Evolutionary conservation across 2,797 vertebrate genomes (phyloP).

Genomic region (Cygnus olor): DNA sequence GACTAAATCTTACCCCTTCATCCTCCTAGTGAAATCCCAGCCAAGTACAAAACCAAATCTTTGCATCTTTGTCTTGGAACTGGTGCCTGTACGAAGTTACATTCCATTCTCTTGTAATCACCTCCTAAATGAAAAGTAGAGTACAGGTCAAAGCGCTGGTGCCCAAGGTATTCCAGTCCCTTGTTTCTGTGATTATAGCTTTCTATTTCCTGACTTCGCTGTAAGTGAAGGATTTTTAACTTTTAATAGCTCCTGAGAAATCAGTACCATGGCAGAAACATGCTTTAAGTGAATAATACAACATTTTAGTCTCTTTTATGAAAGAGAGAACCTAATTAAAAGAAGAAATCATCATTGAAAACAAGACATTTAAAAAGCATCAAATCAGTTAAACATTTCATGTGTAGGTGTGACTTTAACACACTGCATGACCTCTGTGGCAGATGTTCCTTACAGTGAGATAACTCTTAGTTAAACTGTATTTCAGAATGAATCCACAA

Average conservation of each 20-base stretch:
- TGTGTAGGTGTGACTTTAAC: neutral
- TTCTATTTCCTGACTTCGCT: neutral
- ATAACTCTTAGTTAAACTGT: neutral
- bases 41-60: conserved; percentile 16
- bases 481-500: neutral
- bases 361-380: neutral
- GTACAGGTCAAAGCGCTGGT: neutral
- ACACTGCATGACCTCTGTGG: neutral
- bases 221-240: neutral
- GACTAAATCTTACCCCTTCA: conserved; percentile 24
- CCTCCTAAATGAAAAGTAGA: conserved; percentile 43
- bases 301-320: neutral
- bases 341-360: neutral
- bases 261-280: neutral
- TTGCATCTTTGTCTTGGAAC: conserved; percentile 37
- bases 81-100: neutral
- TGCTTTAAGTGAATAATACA: neutral
- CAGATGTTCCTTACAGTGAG: neutral
- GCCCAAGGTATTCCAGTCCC: neutral
- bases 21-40: neutral
- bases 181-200: neutral
- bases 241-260: conserved; percentile 23
- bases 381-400: neutral
- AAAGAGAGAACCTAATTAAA: neutral
- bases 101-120: conserved; percentile 4